Evolutionary conservation across 2,113 vertebrate genomes (phyloP).

Genomic region (Rhinolophus sinicus): DNA sequence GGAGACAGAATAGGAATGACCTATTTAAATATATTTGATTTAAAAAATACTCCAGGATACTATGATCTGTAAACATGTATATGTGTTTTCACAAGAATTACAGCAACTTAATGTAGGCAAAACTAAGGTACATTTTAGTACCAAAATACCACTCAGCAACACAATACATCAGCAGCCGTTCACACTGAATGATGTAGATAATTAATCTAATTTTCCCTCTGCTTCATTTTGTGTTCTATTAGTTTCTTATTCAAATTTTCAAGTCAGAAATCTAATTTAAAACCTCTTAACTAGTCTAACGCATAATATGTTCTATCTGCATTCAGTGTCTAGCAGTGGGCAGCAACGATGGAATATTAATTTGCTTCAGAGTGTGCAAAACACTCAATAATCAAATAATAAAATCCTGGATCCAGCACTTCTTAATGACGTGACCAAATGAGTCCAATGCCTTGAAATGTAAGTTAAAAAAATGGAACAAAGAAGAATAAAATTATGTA

Average conservation of each 20-base stretch:
- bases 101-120: slow-evolving; percentile 50
- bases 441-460: slow-evolving; percentile 16
- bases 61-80: slow-evolving; percentile 71
- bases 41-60: slow-evolving; percentile 53
- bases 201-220: slow-evolving; percentile 87
- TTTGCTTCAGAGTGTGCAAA: slow-evolving; percentile 77
- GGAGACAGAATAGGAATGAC: slow-evolving; percentile 4
- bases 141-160: slow-evolving; percentile 76
- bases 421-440: slow-evolving; percentile 78
- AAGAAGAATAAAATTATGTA: slow-evolving; percentile 74
- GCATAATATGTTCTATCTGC: slow-evolving; percentile 85
- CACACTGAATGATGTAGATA: slow-evolving; percentile 84
- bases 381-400: slow-evolving; percentile 86
- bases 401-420: slow-evolving; percentile 74
- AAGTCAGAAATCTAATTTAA: slow-evolving; percentile 91
- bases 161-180: slow-evolving; percentile 77
- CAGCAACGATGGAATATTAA: slow-evolving; percentile 83
- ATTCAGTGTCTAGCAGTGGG: slow-evolving; percentile 80
- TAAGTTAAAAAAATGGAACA: background rate
- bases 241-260: slow-evolving; percentile 90
- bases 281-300: slow-evolving; percentile 87
- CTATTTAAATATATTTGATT: slow-evolving; percentile 58
- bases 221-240: slow-evolving; percentile 88
- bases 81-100: slow-evolving; percentile 63
- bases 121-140: slow-evolving; percentile 70